Base-by-base conservation (phyloP, 1,140 invertebrate genomes). In the Chironomus striatipennis region DNA sequence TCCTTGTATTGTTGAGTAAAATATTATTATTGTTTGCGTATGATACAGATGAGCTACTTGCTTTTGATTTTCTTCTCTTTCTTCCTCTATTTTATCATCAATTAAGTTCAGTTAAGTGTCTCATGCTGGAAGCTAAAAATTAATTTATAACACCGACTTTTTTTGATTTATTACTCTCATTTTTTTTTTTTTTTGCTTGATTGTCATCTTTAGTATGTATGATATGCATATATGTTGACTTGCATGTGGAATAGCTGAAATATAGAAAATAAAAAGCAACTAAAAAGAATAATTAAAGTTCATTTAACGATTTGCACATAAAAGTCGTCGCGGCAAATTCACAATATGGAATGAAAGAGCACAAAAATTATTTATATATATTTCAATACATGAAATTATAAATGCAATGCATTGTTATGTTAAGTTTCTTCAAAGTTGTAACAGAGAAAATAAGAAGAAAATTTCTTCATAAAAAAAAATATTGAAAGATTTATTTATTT, bases 401-500 rank as follows among this genome's bases (percentile, higher is more conserved):
- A 57, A 57, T 5, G 12, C 47, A 57, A n/a, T 57, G 9, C 47
- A 57, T 57, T 57, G 47, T 57, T 57, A 15, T 57, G 12, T 15
- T 57, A 57, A 57, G 47, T n/a, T 57, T 10, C 47, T 57, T 15
- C 47, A 57, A 47, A 9, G 15, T n/a, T 15, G n/a, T 57, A 12
- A n/a, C 47, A 15, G 12, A 12, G 43, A 9, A n/a, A n/a, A n/a
- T n/a, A n/a, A n/a, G n/a, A n/a, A 57, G 12, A 57, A 57, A 57
- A 47, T 47, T 47, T 47, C 43, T 47, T 47, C 43, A 47, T 47
- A 47, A 57, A 57, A 57, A 57, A n/a, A n/a, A n/a, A 57, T 47
- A 47, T 57, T 57, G 47, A 57, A 57, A 57, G 47, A 57, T 57
- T 57, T 57, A 57, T 57, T 57, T 57, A 57, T 57, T 57, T 57